Evolutionary conservation across 2,797 vertebrate species (phyloP), one percentile per base, ranked within the genome.

Genomic region (Dallia pectoralis): DNA sequence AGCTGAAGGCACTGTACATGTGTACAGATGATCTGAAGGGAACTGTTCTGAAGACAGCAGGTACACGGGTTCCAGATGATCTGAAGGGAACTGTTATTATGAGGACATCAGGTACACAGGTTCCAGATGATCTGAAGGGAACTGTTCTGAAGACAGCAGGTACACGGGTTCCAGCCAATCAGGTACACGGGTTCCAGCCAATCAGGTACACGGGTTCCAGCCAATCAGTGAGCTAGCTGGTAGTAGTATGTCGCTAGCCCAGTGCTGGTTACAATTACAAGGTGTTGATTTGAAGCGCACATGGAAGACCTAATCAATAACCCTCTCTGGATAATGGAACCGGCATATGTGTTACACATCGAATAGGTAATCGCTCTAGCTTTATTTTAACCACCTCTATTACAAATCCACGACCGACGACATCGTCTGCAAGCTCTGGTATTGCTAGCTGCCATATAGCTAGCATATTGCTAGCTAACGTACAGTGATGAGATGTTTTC

Each of bases 401-500:
- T 67, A 27, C 69, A 12, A 44, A 44, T 81, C 75, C 84, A 77
- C 40, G 88, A 84, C 88, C 87, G 87, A 74, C 80, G 74, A 44
- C 81, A 76, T 79, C 83, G 22, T 59, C 48, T 70, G 76, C 71
- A 51, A 61, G 65, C 65, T n/a, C n/a, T 32, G 18, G 59, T 25
- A 62, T 67, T 44, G 29, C 27, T 49, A 67, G 47, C 49, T 56
- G 47, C 49, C 22, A 59, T 40, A 19, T 61, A 70, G 30, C 69
- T 70, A 68, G 12, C 7, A 25, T 32, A 63, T 22, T 18, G 33
- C 72, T 62, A 51, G 56, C 62, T 75, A 44, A 44, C 40, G 40
- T 44, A 44, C 40, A 62, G 53, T 78, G 82, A 77, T 83, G 79
- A 83, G 81, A 22, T 47, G 53, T 12, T n/a, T 9, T 74, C 5